Evolutionary conservation across 2,797 vertebrate genomes (phyloP), one percentile per base, ranked within the genome.

Genomic region (Crenuchus spilurus): DNA sequence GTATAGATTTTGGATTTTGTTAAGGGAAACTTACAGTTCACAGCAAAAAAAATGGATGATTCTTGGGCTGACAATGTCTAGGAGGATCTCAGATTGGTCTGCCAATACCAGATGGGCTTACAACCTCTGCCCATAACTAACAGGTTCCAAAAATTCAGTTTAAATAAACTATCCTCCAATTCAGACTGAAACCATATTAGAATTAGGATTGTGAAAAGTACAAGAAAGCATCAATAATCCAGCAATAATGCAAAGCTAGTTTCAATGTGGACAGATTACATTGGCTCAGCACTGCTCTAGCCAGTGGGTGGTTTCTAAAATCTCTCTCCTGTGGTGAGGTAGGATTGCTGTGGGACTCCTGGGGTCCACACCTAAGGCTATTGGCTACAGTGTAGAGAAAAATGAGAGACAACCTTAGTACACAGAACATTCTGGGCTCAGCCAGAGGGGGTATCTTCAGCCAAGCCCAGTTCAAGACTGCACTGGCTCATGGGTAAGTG

Each of bases 281-380:
- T 28, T 39, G 18, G 30, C 14, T 10, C 9, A 39, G 7, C 33
- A 74, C 6, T 22, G 52, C 31, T 67, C 4, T 41, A 61, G 31
- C 26, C 42, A 51, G 48, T 68, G 51, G 49, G 33, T 48, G 60
- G 26, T 48, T 72, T 80, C 39, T 67, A 58, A 78, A 70, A 75
- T 55, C 46, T 60, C 54, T 72, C 49, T 76, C 77, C 66, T 64
- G 70, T 64, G 33, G 72, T 60, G 77, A 64, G 61, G 55, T 18
- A 69, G 67, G 77, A 76, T 82, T 76, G 65, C 70, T 78, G 46
- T 72, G 58, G n/a, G 76, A 77, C 69, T 77, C 74, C 31, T 67
- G 31, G 60, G 22, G 62, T 70, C 72, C 60, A 70, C 31, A 63
- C 75, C 72, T 73, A 33, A 62, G 72, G 55, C 61, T 70, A 52